Percentiles rank a stretch among this genome's conserved stretches.
Conservation (phyloP, 1,140 invertebrate species). For the Drosophila watanabei region DNA sequence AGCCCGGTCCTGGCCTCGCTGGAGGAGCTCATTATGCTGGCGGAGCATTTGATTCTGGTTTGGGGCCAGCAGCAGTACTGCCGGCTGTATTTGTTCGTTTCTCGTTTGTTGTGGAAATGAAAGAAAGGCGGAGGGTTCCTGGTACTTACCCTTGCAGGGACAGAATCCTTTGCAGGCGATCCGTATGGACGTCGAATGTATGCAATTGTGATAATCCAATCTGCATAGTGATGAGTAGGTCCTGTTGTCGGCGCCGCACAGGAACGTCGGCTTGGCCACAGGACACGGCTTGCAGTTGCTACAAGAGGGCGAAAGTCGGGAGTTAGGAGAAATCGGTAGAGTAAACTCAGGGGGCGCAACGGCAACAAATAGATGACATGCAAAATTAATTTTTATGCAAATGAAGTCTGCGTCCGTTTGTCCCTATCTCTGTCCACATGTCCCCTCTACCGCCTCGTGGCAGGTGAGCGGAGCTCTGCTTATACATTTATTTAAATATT, state of each 20-base stretch:
- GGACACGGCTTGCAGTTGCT: constrained; percentile 93
- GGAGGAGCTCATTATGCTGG: constrained; percentile 62
- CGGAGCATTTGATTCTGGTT: constrained; percentile 34
- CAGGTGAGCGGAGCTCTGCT: constrained; percentile 29
- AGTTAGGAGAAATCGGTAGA: constrained; percentile 56
- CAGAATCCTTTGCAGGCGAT: constrained; percentile 95
- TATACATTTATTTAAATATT: constrained; percentile 78
- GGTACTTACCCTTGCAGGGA: constrained; percentile 89
- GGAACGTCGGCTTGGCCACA: constrained; percentile 92
- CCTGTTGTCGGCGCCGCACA: constrained; percentile 95
- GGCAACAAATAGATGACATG: constrained; percentile 79
- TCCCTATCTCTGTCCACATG: constrained; percentile 8
- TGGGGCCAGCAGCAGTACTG: constrained; percentile 4
- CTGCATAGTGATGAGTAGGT: constrained; percentile 96
- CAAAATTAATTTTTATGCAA: constrained; percentile 85
- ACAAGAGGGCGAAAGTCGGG: constrained; percentile 10
- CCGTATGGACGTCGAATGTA: constrained; percentile 91
- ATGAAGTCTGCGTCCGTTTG: constrained; percentile 49
- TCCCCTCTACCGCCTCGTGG: background rate
- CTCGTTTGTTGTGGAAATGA: constrained; percentile 23
- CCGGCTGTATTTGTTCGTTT: constrained; percentile 15
- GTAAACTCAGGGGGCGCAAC: constrained; percentile 51
- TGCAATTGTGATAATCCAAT: constrained; percentile 96
- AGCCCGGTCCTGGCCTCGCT: background rate
- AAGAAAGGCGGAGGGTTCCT: background rate